Evolutionary conservation across 2,888 invertebrate species (phyloP), one percentile per base, ranked within the genome.

Genomic region (Hydrotaea cyrtoneurina): DNA sequence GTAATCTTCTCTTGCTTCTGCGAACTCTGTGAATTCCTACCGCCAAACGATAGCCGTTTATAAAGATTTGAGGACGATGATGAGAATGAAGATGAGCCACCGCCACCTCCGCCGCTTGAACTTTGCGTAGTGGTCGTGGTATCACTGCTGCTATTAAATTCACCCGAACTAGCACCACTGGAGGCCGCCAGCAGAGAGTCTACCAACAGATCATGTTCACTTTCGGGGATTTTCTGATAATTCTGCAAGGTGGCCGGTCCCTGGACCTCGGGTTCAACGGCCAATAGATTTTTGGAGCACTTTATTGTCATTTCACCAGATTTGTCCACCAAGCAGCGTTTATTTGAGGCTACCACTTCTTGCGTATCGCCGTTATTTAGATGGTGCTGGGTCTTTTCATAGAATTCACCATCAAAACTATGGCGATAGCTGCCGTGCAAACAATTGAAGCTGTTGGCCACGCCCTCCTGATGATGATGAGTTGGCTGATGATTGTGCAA

Each of bases 341-440:
- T 31, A 19, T 73, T 19, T 55, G 31, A 2, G 31, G 39, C 55
- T 21, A 66, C 21, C 36, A n/a, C n/a, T 39, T 50, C 55, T 39
- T 62, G 77, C 23, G 57, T 39, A 2, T 31, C 46, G 23, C 46
- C 13, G 80, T 62, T 19, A 77, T 66, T 57, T 23, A 88, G 86
- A 79, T 89, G 87, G 31, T 31, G 31, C 2, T 31, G 31, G 3
- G 90, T 89, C 26, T 88, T 88, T 82, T 90, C 90, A 87, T 90
- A 90, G 82, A 90, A 89, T 78, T 91, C 91, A 77, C 89, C 87
- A 85, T 91, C 90, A 74, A 88, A 89, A 88, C 89, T 90, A 81
- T 89, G 90, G 80, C 91, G 89, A 88, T 91, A 90, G 86, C 90
- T 91, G 85, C 90, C 91, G 50, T 91, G 90, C n/a, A 90, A 86